These are phyloP conservation scores for Lichenostomus cassidix DNA, from an alignment of 2,113 vertebrate genomes.

Conservation along the genomic window DNA sequence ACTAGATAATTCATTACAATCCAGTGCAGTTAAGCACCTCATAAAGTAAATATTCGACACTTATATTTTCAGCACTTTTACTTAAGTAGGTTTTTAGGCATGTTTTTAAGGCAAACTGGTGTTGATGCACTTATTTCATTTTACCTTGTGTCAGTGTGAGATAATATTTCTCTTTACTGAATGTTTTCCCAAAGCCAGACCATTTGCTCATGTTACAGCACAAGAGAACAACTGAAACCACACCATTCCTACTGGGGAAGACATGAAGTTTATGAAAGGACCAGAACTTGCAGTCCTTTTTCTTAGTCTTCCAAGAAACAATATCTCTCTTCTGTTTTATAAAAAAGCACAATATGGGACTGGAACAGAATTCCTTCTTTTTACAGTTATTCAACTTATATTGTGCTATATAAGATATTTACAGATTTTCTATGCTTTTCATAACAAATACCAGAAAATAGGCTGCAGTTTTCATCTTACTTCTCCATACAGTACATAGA, in stretches of 20 bases:
- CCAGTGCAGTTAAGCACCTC: conserved; percentile 73
- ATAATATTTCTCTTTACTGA: conserved; percentile 32
- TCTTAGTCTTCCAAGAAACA: not conserved
- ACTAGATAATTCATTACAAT: conserved; percentile 78
- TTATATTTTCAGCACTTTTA: conserved; percentile 56
- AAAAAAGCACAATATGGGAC: not conserved
- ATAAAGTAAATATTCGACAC: conserved; percentile 75
- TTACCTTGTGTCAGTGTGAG: not conserved
- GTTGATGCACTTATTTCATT: conserved; percentile 61
- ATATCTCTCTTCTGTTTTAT: not conserved
- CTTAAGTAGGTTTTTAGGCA: conserved; percentile 56
- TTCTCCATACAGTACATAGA: not conserved
- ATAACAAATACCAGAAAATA: not conserved
- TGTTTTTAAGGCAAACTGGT: conserved; percentile 61
- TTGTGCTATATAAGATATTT: not conserved
- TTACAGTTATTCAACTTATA: not conserved
- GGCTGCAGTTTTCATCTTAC: not conserved
- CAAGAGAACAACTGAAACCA: not conserved
- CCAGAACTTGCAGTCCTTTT: not conserved
- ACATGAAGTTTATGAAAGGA: not conserved
- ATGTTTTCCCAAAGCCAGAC: not conserved
- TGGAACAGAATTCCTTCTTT: not conserved
- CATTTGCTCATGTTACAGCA: not conserved
- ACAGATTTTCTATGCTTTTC: not conserved
- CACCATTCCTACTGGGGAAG: not conserved